phyloP scores from a whole-genome alignment of 2,113 vertebrate genomes.

The Apeltes quadracus region DNA sequence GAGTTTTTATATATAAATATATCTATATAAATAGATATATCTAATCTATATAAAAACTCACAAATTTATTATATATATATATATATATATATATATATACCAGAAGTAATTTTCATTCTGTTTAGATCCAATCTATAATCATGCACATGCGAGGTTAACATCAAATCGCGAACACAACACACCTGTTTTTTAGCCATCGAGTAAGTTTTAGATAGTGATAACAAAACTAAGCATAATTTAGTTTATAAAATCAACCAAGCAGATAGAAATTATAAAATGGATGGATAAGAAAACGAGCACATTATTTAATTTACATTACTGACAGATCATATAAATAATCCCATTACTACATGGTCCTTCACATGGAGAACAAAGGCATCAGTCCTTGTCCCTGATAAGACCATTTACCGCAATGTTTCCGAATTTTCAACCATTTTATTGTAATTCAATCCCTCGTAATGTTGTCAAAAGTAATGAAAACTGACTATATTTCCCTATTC shows the following conservation, averaged over 20 bases:
- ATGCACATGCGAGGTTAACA: too few relatives aligned
- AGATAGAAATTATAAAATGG: neutral
- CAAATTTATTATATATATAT: too few relatives aligned
- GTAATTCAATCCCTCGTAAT: neutral
- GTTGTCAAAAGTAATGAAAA: neutral
- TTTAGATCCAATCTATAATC: slow-evolving; percentile 8
- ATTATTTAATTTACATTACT: neutral
- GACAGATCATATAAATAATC: neutral
- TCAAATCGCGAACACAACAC: too few relatives aligned
- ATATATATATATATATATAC: neutral
- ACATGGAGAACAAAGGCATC: neutral
- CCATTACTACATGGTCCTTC: neutral
- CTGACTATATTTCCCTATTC: too few relatives aligned
- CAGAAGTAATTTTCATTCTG: slow-evolving; percentile 34
- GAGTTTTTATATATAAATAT: slow-evolving; percentile 14
- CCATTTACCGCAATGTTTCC: neutral
- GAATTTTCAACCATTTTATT: neutral
- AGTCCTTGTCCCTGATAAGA: neutral
- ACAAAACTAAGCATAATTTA: neutral
- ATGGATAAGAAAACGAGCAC: neutral
- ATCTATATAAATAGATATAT: too few relatives aligned
- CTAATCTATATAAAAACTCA: neutral
- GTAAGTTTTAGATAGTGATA: neutral
- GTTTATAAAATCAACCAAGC: neutral
- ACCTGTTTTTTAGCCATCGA: neutral